Base-by-base conservation (phyloP, 2,797 vertebrate genomes). In the Hozukius guyotensis region DNA sequence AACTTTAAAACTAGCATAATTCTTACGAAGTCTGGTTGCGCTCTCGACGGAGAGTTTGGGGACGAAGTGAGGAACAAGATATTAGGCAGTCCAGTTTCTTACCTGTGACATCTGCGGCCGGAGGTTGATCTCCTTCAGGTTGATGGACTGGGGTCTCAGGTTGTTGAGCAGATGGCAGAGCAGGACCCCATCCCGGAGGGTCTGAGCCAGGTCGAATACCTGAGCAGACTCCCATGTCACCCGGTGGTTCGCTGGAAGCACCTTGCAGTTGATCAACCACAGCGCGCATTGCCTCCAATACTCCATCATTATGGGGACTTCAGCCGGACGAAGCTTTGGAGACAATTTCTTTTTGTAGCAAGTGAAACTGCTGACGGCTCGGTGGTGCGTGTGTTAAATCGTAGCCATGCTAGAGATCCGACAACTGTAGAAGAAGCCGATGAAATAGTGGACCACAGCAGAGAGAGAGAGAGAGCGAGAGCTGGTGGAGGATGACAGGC, bases 41-140 rank as follows among this genome's bases (percentile, higher is more conserved):
- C 55, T 14, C 68, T 29, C 22, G 34, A 12, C 61, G n/a, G 32
- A 75, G 16, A 32, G 74, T 78, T 74, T 36, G 73, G 55, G 71
- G 24, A 59, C 46, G 60, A 3, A 13, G 38, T 53, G 2, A 25
- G 32, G 12, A 27, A 4, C 25, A 27, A 38, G 13, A 42, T 42
- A 42, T 42, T 42, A 42, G 38, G 38, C 13, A 42, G 38, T 42
- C 38, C 38, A 42, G 38, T 36, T 14, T 82, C 94, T 91, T 93
- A 99, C 98, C 97, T 99, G 98, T 92, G 98, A 99, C 98, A 99
- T 99, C 87, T 99, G 98, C 8, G 98, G 98, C 55, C 98, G 94
- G 81, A 98, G 96, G 94, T 99, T 99, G 95, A 99, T 99, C 86
- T 98, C 98, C 94, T 97, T 98, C 32, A 99, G 96, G 94, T 99